Evolutionary conservation across 2,113 vertebrate genomes (phyloP).

Genomic region (Alectura lathami): DNA sequence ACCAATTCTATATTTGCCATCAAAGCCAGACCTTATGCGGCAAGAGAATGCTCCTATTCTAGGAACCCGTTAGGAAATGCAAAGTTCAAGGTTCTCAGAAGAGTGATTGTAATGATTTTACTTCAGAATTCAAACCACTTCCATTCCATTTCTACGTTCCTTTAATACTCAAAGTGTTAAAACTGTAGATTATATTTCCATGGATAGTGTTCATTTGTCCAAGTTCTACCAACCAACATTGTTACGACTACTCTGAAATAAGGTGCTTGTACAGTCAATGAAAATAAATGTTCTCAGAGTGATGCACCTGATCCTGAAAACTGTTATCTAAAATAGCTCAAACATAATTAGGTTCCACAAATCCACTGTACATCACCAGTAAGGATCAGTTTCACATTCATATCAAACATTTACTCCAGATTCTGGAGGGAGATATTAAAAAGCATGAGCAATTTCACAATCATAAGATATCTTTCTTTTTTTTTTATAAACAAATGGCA

Average conservation of each 20-base stretch:
- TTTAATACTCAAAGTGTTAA: neutral
- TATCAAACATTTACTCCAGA: neutral
- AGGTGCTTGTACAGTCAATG: neutral
- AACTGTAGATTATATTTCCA: neutral
- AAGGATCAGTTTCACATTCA: neutral
- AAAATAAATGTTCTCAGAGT: neutral
- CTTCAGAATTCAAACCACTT: neutral
- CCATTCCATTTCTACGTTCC: neutral
- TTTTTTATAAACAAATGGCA: neutral
- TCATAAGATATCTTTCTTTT: neutral
- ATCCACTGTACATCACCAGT: neutral
- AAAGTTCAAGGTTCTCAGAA: neutral
- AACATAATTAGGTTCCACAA: neutral
- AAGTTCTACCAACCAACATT: neutral
- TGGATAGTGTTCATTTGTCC: neutral
- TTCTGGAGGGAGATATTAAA: neutral
- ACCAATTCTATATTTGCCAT: neutral
- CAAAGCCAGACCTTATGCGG: neutral
- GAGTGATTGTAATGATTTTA: neutral
- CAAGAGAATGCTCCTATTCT: neutral
- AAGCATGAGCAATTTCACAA: neutral
- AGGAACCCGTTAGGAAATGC: neutral
- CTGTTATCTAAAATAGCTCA: neutral
- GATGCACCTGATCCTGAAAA: neutral
- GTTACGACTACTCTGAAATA: neutral